These are phyloP conservation scores for Stegodyphus mimosarum DNA, from an alignment of 1,140 invertebrate species.

Conservation along the genomic window DNA sequence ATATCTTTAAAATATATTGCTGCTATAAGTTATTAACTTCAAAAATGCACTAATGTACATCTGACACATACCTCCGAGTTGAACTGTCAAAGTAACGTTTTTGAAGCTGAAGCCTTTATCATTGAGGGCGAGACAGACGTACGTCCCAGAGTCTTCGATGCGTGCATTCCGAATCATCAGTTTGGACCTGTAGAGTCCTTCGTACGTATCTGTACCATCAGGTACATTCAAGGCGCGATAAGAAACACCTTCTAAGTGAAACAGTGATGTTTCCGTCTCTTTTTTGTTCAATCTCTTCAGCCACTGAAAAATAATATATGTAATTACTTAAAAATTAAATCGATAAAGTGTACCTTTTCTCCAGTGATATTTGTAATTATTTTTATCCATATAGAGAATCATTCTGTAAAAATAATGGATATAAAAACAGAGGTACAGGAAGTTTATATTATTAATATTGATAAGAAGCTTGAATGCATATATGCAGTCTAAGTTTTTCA, in stretches of 20 bases:
- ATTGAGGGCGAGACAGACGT: conserved; percentile 75
- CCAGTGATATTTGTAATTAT: no score
- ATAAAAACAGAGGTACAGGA: no score
- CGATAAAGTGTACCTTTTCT: no score
- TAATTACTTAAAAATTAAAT: no score
- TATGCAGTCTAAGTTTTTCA: no score
- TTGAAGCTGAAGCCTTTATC: conserved; percentile 62
- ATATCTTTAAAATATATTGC: no score
- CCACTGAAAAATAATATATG: conserved; percentile 8
- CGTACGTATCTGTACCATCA: not conserved
- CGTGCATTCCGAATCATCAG: conserved; percentile 66
- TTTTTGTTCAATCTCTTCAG: conserved; percentile 32
- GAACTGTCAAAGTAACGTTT: conserved; percentile 24
- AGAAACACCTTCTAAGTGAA: conserved; percentile 21
- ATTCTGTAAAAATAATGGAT: no score
- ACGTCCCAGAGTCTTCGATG: conserved; percentile 76
- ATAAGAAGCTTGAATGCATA: no score
- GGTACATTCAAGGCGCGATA: conserved; percentile 25
- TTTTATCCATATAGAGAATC: no score
- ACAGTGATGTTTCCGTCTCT: conserved; percentile 3
- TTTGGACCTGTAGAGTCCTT: conserved; percentile 33
- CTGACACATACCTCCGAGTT: not conserved
- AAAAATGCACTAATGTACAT: no score
- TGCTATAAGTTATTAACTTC: no score
- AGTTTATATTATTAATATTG: no score